phyloP scores from a whole-genome alignment of 2,797 vertebrate species.

The Vipera latastei region DNA sequence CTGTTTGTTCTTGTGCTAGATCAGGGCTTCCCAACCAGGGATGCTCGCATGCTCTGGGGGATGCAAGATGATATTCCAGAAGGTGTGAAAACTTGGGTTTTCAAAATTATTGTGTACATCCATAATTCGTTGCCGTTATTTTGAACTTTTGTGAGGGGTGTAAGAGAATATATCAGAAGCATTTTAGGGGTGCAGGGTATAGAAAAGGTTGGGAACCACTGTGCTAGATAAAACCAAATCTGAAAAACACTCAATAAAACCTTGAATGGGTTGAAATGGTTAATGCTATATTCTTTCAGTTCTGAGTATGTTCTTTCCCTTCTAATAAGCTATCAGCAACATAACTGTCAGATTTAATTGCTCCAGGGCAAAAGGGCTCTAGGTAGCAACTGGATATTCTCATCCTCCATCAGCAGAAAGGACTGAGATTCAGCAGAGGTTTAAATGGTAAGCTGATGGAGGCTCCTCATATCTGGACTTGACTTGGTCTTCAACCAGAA shows the following conservation, averaged over 20 bases:
- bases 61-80: too few species aligned
- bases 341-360: background rate
- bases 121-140: too few species aligned
- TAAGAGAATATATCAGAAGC: too few species aligned
- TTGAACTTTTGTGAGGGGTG: too few species aligned
- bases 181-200: too few species aligned
- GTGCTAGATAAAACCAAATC: background rate
- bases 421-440: background rate
- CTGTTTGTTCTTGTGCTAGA: background rate
- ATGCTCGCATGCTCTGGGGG: too few species aligned
- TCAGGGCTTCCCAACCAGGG: background rate
- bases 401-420: background rate
- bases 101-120: too few species aligned
- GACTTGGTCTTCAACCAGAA: background rate
- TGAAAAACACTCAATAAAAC: background rate
- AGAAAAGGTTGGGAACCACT: too few species aligned
- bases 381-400: background rate
- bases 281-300: background rate
- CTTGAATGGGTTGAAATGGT: background rate
- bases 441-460: background rate
- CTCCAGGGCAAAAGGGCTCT: background rate
- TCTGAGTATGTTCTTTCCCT: background rate
- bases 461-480: background rate
- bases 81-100: too few species aligned
- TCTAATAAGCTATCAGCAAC: background rate